Evolutionary conservation across 2,113 vertebrate genomes (phyloP).

Genomic region (Hydropotes inermis): DNA sequence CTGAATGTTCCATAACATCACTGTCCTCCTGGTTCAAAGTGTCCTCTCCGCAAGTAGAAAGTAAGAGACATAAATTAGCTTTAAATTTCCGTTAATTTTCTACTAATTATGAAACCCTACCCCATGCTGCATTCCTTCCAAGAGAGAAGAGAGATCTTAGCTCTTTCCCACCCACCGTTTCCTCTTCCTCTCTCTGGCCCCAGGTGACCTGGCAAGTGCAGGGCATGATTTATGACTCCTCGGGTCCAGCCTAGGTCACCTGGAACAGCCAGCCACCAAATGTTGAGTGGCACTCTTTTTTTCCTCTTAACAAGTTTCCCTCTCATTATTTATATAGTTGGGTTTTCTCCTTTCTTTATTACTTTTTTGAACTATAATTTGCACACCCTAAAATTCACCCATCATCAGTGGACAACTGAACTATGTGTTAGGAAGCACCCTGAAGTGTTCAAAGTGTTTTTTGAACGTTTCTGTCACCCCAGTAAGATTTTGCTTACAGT

Average conservation of each 20-base stretch:
- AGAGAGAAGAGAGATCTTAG: not conserved
- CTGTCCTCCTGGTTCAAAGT: not conserved
- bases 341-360: not conserved
- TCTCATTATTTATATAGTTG: not conserved
- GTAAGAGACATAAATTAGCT: not conserved
- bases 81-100: not conserved
- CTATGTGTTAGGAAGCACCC: not conserved
- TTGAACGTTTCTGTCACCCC: not conserved
- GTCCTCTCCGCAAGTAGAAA: not conserved
- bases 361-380: not conserved
- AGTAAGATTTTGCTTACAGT: not conserved
- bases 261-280: not conserved
- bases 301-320: not conserved
- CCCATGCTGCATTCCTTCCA: not conserved
- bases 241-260: not conserved
- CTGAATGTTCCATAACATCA: not conserved
- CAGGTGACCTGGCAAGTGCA: not conserved
- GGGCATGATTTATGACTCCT: not conserved
- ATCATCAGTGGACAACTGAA: not conserved
- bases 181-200: not conserved
- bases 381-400: not conserved
- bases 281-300: not conserved
- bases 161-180: not conserved
- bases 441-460: not conserved
- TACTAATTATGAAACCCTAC: not conserved